Percentiles rank a stretch among this genome's conserved stretches.
These are phyloP conservation scores for Ceyx cyanopectus DNA, from an alignment of 2,113 vertebrate species.

Conservation along the genomic window DNA sequence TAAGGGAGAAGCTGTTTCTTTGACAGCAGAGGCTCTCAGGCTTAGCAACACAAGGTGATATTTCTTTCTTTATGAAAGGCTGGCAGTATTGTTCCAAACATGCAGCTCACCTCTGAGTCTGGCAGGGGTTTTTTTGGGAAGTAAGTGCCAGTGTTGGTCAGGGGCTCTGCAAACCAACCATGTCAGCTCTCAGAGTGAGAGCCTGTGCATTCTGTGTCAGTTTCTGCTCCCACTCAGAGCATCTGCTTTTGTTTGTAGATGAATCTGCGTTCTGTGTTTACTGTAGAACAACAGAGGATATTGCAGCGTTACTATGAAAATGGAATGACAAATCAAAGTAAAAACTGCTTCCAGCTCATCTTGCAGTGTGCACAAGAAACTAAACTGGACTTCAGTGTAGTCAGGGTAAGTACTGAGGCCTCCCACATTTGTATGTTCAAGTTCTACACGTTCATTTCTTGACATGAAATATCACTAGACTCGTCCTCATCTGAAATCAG, in stretches of 20 bases:
- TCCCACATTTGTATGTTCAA: constrained; percentile 52
- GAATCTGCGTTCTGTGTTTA: constrained; percentile 99
- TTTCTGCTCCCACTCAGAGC: constrained; percentile 73
- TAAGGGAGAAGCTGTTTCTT: background rate
- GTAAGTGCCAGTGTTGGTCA: background rate
- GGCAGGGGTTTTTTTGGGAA: background rate
- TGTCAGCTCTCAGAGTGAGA: background rate
- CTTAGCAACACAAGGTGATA: background rate
- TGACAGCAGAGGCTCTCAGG: background rate
- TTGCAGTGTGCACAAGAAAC: constrained; percentile 98
- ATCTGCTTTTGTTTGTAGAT: constrained; percentile 89
- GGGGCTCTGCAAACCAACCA: background rate
- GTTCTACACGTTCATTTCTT: constrained; percentile 53
- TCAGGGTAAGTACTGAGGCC: constrained; percentile 89
- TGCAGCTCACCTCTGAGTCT: background rate
- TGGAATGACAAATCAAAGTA: constrained; percentile 99
- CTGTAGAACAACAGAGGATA: constrained; percentile 95
- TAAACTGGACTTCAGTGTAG: constrained; percentile 98
- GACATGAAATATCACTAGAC: constrained; percentile 23
- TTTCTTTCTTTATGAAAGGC: background rate
- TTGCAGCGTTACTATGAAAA: constrained; percentile 98
- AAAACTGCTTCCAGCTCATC: constrained; percentile 99
- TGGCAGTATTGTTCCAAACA: background rate
- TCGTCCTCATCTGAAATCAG: background rate
- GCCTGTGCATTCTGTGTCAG: constrained; percentile 55